These are phyloP conservation scores for Ellobium chinense DNA, from an alignment of 2,888 invertebrate species.

Conservation along the genomic window DNA sequence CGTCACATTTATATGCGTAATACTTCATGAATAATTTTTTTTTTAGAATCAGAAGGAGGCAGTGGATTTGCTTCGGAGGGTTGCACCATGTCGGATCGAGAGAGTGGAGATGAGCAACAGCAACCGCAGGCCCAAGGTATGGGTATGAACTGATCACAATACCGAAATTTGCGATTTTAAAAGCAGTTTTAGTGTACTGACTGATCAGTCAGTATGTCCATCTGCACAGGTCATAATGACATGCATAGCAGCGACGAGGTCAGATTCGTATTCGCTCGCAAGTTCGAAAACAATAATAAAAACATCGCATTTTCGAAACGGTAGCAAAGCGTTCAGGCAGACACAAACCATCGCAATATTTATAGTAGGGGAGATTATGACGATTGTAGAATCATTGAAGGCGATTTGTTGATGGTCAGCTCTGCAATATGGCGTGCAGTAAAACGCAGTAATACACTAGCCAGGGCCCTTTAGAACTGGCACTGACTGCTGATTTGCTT, in stretches of 20 bases:
- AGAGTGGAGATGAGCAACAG: slow-evolving; percentile 79
- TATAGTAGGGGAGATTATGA: too few relatives aligned
- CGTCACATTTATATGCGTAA: slow-evolving; percentile 47
- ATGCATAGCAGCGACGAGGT: not conserved
- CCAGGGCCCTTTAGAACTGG: too few relatives aligned
- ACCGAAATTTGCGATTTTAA: not conserved
- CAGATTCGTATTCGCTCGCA: slow-evolving; percentile 10
- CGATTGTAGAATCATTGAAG: too few relatives aligned
- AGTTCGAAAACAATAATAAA: not conserved
- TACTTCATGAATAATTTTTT: slow-evolving; percentile 77
- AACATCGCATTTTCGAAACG: not conserved
- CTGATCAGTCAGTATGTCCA: not conserved
- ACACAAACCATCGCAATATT: too few relatives aligned
- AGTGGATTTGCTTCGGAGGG: slow-evolving; percentile 73
- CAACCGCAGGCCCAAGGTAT: slow-evolving; percentile 76
- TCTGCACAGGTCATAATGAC: not conserved
- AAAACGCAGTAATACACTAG: not conserved
- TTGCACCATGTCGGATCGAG: slow-evolving; percentile 80
- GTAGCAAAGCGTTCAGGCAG: too few relatives aligned
- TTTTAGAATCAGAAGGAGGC: slow-evolving; percentile 75
- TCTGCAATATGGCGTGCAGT: not conserved
- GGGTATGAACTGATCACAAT: not conserved
- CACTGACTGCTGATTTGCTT: too few relatives aligned
- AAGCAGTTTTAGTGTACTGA: not conserved
- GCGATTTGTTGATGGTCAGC: not conserved